A percentile compares a stretch with the other conserved stretches of the same genome.
phyloP scores from a whole-genome alignment of 1,140 invertebrate species.

The Cotesia typhae region DNA sequence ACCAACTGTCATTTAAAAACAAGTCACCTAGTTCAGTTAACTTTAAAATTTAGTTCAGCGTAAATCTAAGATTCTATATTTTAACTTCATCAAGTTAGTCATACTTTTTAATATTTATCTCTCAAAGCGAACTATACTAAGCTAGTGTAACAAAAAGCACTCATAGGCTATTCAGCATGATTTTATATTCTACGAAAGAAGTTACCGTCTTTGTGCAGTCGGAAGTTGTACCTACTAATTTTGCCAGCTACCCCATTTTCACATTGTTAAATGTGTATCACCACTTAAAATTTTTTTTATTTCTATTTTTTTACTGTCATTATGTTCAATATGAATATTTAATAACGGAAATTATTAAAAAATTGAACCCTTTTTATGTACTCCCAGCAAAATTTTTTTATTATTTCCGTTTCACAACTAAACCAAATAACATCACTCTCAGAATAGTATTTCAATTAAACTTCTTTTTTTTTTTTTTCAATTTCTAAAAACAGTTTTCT shows the following conservation, averaged over 20 bases:
- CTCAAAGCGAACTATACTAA: background rate
- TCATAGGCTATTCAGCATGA: background rate
- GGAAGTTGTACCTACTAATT: constrained; percentile 8
- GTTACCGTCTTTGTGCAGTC: constrained; percentile 4
- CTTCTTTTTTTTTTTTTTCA: no score
- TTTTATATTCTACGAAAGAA: background rate
- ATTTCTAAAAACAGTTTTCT: no score
- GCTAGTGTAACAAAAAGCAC: constrained; percentile 8
- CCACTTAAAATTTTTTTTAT: background rate
- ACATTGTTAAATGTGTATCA: constrained; percentile 1
- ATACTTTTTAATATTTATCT: constrained; percentile 8
- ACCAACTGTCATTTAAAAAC: no score
- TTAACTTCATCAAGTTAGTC: constrained; percentile 3
- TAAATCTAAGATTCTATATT: background rate
- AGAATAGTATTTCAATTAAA: no score
- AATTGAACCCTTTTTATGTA: no score
- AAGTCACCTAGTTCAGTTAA: no score
- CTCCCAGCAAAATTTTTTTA: no score
- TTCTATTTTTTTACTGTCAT: background rate
- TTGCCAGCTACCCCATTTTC: background rate
- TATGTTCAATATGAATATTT: background rate
- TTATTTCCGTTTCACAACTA: no score
- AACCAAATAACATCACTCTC: no score
- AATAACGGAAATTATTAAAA: no score
- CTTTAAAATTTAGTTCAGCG: no score